Evolutionary conservation across 2,797 vertebrate genomes (phyloP).

Genomic region (Megaceryle alcyon): DNA sequence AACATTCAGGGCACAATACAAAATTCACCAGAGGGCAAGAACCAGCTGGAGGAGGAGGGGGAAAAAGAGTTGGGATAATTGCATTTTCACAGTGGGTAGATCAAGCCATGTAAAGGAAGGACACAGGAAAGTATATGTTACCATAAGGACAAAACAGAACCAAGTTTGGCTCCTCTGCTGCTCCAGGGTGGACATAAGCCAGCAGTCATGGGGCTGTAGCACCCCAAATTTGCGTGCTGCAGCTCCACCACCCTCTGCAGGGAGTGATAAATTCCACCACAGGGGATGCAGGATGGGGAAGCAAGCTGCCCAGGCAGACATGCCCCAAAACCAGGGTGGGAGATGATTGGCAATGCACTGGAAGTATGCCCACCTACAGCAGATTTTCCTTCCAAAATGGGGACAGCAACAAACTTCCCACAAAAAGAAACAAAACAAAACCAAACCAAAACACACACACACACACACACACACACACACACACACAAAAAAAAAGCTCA

Average conservation of each 20-base stretch:
- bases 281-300: neutral
- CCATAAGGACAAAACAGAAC: constrained; percentile 46
- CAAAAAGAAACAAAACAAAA: neutral
- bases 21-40: constrained; percentile 72
- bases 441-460: too few relatives aligned
- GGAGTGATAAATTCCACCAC: accelerated
- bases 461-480: too few relatives aligned
- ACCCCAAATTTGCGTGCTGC: neutral
- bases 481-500: neutral
- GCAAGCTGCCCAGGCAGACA: too few relatives aligned
- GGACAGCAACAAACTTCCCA: neutral
- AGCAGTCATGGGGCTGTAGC: neutral
- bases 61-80: constrained; percentile 65
- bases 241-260: accelerated
- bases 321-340: neutral
- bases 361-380: accelerated
- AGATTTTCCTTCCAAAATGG: neutral
- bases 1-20: constrained; percentile 47
- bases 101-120: constrained; percentile 59
- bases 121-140: constrained; percentile 34
- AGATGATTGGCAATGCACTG: neutral
- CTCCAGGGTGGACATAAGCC: accelerated
- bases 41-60: neutral
- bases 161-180: accelerated
- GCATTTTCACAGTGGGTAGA: constrained; percentile 56